Conservation (phyloP, 1,140 invertebrate species). For the Calycopis cecrops region DNA sequence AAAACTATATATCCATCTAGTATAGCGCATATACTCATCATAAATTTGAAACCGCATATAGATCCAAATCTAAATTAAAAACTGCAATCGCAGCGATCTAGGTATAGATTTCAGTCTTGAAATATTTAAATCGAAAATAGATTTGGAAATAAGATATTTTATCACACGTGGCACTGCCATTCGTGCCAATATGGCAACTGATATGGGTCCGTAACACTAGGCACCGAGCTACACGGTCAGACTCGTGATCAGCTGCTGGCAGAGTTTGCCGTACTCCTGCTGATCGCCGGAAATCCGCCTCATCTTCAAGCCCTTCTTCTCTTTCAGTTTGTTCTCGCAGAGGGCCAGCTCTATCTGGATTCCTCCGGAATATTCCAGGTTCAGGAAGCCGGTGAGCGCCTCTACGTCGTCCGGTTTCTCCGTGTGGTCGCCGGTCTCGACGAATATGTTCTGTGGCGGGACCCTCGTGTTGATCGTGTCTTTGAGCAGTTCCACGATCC, state of each 20-base stretch:
- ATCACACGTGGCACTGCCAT: background rate
- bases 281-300: constrained; percentile 93
- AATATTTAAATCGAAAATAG: background rate
- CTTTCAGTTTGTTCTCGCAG: constrained; percentile 83
- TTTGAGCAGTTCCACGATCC: constrained; percentile 89
- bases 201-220: background rate
- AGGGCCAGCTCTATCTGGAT: constrained; percentile 92
- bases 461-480: constrained; percentile 87
- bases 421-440: constrained; percentile 59
- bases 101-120: constrained; percentile 6
- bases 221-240: constrained; percentile 77
- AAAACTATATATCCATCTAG: background rate
- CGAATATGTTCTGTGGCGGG: constrained; percentile 83
- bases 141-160: constrained; percentile 11
- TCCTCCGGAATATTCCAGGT: constrained; percentile 88
- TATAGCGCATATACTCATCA: background rate
- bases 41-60: background rate
- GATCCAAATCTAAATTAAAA: background rate
- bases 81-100: background rate
- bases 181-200: background rate
- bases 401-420: constrained; percentile 43
- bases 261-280: constrained; percentile 91
- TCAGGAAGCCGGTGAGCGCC: constrained; percentile 74
- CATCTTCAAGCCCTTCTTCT: constrained; percentile 91
- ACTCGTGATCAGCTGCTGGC: constrained; percentile 92